Evolutionary conservation across 2,888 invertebrate genomes (phyloP), one percentile per base, ranked within the genome.

Genomic region (Ormyrus rosae): DNA sequence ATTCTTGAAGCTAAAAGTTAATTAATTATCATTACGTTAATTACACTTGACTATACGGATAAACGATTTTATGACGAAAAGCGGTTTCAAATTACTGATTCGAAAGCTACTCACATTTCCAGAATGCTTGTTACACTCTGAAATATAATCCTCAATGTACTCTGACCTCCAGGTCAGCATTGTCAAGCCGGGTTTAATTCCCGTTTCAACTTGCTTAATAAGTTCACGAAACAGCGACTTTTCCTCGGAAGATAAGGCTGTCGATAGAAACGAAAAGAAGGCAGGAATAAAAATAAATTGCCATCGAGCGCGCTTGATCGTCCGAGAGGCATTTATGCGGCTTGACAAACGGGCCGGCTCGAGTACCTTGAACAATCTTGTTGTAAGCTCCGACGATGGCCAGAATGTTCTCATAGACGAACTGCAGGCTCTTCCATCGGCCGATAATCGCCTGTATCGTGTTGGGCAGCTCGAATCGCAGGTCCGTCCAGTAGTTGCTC

Each of bases 351-450:
- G 34, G 34, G 55, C 63, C 67, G 67, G 56, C 34, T 19, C 2
- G 19, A 67, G 9, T 51, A 81, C 81, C 79, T 76, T 56, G 69
- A 8, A 82, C 19, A 64, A 97, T 96, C 87, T 94, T 94, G 89
- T 96, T 96, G 89, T 96, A 96, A 51, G 95, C 94, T 65, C 94
- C 92, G 0, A 95, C 95, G 0, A 96, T 94, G 0, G 94, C 93
- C 46, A 95, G 85, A 0, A 96, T 95, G 84, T 94, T 95, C 85
- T 96, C 95, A 84, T 94, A 95, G 0, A 95, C 93, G 80, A 93
- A 93, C 80, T 92, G 92, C 6, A 95, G 88, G 0, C 91, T 92
- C 46, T 92, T 92, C 83, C 93, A 92, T 85, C 94, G 95, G 71
- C 86, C 88, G 86, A 93, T 94, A 0, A 96, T 92, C 86, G 93